Evolutionary conservation across 1,140 invertebrate genomes (phyloP).

Genomic region (Zaprionus capensis): DNA sequence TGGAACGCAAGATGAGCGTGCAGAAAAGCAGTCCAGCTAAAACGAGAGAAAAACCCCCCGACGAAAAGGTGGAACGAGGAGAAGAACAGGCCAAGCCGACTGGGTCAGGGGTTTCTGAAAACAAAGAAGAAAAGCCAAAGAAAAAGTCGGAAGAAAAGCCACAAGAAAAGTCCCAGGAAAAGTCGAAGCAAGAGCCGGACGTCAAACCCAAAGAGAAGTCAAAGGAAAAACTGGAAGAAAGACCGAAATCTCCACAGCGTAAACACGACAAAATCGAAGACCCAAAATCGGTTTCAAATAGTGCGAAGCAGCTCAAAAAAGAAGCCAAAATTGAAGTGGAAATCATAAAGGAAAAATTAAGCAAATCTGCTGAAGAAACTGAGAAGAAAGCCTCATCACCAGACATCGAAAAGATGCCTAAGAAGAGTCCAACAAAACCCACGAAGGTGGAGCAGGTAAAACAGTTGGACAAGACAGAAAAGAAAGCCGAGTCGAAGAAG

Average conservation of each 20-base stretch:
- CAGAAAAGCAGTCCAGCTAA: slow-evolving; percentile 67
- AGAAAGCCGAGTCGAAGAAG: neutral
- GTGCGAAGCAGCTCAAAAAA: neutral
- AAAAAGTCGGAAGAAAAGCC: neutral
- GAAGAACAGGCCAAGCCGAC: neutral
- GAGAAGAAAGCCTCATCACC: neutral
- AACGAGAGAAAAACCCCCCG: slow-evolving; percentile 72
- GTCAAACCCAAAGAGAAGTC: neutral
- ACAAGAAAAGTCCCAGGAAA: neutral
- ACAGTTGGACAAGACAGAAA: neutral
- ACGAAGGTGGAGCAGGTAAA: neutral
- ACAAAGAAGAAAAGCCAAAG: neutral
- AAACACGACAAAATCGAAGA: neutral
- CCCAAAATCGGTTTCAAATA: neutral
- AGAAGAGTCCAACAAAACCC: neutral
- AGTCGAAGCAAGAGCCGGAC: neutral
- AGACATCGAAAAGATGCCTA: neutral
- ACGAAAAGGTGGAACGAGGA: slow-evolving; percentile 27
- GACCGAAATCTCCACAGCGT: neutral
- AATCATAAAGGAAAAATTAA: neutral
- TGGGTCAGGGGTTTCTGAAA: neutral
- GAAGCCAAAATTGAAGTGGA: neutral
- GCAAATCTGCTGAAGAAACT: neutral
- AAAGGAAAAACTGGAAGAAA: neutral
- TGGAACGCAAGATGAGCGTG: slow-evolving; percentile 69